Evolutionary conservation across 2,888 invertebrate species (phyloP), one percentile per base, ranked within the genome.

Genomic region (Hydrotaea cyrtoneurina): DNA sequence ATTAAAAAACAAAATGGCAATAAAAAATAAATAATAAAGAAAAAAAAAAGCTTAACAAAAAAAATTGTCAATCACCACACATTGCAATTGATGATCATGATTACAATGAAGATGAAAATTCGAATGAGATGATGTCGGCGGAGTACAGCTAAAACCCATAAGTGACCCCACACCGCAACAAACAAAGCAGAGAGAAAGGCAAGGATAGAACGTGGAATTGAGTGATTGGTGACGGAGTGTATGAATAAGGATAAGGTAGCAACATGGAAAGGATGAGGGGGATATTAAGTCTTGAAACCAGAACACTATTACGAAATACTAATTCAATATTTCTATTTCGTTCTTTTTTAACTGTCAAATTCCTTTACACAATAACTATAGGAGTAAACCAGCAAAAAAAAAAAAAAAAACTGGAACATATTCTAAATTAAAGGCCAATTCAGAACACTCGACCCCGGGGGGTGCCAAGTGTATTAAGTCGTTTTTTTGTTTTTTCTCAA

Each of bases 131-230:
- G n/a, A 31, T 31, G 31, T 62, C 15, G 31, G 31, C 31, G 31
- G 31, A 2, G 62, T 62, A 62, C 62, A 62, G 62, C 62, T 31
- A 62, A 62, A 62, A 15, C 62, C 62, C 62, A 62, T 31, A 10
- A 15, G 23, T 31, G 15, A 31, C 2, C 62, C 62, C 62, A 62
- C 62, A 62, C 62, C 31, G 13, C 15, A 31, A 62, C 15, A 62
- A 62, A 31, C 15, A 26, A 62, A 59, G 31, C 0, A 31, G n/a
- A 31, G 5, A 62, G n/a, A 62, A 31, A 31, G 26, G 59, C 59
- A 59, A 11, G 11, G 21, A 55, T 15, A 15, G 62, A 36, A 36
- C 2, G 31, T 31, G 55, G 21, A 13, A 26, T 13, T 59, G 15
- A 59, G 15, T 31, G 26, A 8, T n/a, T 39, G 39, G 39, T n/a